Percentiles rank a stretch among this genome's conserved stretches.
These are phyloP conservation scores for Notolepis coatsorum DNA, from an alignment of 2,797 vertebrate genomes.

Conservation along the genomic window DNA sequence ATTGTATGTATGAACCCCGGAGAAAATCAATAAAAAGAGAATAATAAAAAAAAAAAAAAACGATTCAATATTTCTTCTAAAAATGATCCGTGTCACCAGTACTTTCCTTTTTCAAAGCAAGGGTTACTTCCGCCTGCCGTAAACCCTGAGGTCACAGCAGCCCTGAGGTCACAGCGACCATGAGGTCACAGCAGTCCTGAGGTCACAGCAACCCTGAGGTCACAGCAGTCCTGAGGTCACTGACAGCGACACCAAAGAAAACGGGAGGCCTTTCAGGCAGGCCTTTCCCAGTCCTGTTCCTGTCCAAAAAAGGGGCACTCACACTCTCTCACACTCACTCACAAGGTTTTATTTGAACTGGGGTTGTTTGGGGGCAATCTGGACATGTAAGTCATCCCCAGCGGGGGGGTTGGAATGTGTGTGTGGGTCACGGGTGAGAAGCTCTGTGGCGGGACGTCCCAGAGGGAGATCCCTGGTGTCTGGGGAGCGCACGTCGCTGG, in stretches of 20 bases:
- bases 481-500: constrained; percentile 33
- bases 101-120: constrained; percentile 33
- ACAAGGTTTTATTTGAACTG: constrained; percentile 36
- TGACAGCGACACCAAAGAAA: constrained; percentile 36
- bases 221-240: background rate
- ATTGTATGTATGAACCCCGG: no score
- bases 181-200: background rate
- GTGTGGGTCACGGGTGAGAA: constrained; percentile 79
- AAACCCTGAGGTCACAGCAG: constrained; percentile 10
- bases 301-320: constrained; percentile 21
- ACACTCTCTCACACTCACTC: no score
- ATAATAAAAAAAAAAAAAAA: no score
- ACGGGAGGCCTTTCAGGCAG: constrained; percentile 28
- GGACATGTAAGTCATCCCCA: constrained; percentile 83
- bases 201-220: background rate
- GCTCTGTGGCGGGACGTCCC: constrained; percentile 54
- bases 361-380: constrained; percentile 43
- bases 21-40: no score
- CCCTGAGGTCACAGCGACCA: constrained; percentile 45
- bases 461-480: constrained; percentile 37
- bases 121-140: constrained; percentile 29
- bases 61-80: no score
- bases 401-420: constrained; percentile 84
- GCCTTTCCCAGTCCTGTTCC: constrained; percentile 12
- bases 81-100: no score